These are phyloP conservation scores for Brachynemurus nebulosus DNA, from an alignment of 2,888 invertebrate genomes.

Conservation along the genomic window DNA sequence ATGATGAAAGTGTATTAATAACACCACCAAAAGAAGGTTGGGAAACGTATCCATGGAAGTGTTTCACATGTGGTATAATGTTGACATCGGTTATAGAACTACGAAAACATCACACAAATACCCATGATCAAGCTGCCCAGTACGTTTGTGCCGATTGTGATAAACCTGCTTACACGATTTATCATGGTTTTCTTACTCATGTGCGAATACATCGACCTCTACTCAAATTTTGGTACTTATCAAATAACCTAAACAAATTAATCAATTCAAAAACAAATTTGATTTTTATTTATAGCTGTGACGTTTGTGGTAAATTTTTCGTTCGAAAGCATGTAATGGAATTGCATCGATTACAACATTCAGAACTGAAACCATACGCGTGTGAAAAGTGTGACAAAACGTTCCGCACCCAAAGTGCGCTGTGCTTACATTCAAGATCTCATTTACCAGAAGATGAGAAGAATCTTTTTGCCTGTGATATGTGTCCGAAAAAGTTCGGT, in stretches of 20 bases:
- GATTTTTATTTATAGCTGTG: constrained; percentile 27
- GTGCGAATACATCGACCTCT: constrained; percentile 45
- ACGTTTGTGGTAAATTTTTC: constrained; percentile 42
- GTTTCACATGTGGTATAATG: constrained; percentile 36
- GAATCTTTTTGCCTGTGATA: constrained; percentile 42
- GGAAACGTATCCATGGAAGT: constrained; percentile 37
- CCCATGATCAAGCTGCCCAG: constrained; percentile 46
- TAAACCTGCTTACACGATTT: constrained; percentile 45
- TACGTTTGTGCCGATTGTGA: constrained; percentile 55
- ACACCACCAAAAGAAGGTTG: constrained; percentile 24
- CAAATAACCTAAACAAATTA: neutral
- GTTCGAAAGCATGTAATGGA: constrained; percentile 35
- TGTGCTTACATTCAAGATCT: constrained; percentile 38
- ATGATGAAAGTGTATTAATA: constrained; percentile 27
- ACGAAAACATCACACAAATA: constrained; percentile 43
- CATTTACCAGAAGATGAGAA: constrained; percentile 42
- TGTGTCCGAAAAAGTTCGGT: constrained; percentile 42
- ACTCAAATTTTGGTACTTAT: constrained; percentile 37
- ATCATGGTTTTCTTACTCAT: constrained; percentile 48
- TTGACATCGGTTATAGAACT: constrained; percentile 34
- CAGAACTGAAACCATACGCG: constrained; percentile 35
- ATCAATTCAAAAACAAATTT: neutral
- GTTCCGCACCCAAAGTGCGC: constrained; percentile 40
- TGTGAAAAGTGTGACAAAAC: constrained; percentile 41
- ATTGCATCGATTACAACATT: constrained; percentile 35